A percentile compares a stretch with the other conserved stretches of the same genome.
Evolutionary conservation across 2,888 invertebrate genomes (phyloP).

Genomic region (Hydroisotoma schaefferi): DNA sequence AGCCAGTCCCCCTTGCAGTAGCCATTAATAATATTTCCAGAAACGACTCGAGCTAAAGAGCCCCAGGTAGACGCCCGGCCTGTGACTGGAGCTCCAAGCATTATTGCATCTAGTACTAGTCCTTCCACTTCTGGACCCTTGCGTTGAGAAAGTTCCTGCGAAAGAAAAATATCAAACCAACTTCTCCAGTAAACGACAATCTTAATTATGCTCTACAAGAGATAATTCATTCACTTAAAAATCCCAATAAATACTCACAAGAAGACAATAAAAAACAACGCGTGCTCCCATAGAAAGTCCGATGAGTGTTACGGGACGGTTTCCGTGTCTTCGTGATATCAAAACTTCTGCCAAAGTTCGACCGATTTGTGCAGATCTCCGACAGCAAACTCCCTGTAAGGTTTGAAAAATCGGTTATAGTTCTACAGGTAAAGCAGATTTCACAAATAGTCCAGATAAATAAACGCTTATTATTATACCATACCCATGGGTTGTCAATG

Average conservation of each 20-base stretch:
- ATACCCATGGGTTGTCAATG: constrained; percentile 63
- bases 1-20: constrained; percentile 64
- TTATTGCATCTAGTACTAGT: constrained; percentile 63
- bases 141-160: constrained; percentile 55
- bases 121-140: constrained; percentile 58
- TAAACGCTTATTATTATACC: background rate
- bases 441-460: background rate
- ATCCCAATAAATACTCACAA: constrained; percentile 52
- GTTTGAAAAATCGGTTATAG: background rate
- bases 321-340: constrained; percentile 55
- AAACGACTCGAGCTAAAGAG: constrained; percentile 58
- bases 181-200: constrained; percentile 10
- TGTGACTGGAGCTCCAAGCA: constrained; percentile 56
- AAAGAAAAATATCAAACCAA: constrained; percentile 3
- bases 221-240: no score
- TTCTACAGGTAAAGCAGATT: background rate
- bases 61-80: constrained; percentile 59
- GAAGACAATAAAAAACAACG: constrained; percentile 64
- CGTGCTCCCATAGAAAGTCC: constrained; percentile 66
- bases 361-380: constrained; percentile 61
- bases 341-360: constrained; percentile 64
- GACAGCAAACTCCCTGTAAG: constrained; percentile 59
- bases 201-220: constrained; percentile 7
- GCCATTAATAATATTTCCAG: constrained; percentile 64
- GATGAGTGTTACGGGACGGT: constrained; percentile 63